phyloP scores from a whole-genome alignment of 2,797 vertebrate species.

The Acanthopagrus latus region DNA sequence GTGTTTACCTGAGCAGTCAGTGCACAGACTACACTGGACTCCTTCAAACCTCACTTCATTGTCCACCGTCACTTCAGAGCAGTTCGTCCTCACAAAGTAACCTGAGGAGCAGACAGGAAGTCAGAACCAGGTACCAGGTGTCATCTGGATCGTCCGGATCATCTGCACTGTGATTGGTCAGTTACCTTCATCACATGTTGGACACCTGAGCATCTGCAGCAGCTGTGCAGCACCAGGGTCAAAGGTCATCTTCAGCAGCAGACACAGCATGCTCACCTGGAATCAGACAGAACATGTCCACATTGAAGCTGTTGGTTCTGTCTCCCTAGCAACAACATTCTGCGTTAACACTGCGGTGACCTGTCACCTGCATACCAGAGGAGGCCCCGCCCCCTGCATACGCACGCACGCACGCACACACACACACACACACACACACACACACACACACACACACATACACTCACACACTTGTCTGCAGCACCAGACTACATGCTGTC shows the following conservation, averaged over 20 bases:
- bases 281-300: background rate
- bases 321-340: constrained; percentile 32
- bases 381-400: constrained; percentile 5
- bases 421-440: no score
- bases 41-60: accelerated
- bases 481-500: background rate
- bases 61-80: accelerated
- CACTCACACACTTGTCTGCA: background rate
- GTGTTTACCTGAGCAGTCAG: constrained; percentile 37
- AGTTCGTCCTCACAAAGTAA: constrained; percentile 29
- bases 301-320: background rate
- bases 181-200: constrained; percentile 5
- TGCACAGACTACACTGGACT: background rate
- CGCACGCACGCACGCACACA: background rate
- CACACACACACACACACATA: no score
- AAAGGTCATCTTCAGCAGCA: constrained; percentile 29
- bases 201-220: background rate
- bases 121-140: background rate
- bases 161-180: background rate
- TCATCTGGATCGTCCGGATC: background rate
- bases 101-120: constrained; percentile 19
- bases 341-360: background rate
- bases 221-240: background rate
- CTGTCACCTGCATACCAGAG: constrained; percentile 6
- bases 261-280: background rate